These are phyloP conservation scores for Aurelia coerulea DNA, from an alignment of 30 jellyfish, hydroid and myxozoan genomes.

Conservation along the genomic window DNA sequence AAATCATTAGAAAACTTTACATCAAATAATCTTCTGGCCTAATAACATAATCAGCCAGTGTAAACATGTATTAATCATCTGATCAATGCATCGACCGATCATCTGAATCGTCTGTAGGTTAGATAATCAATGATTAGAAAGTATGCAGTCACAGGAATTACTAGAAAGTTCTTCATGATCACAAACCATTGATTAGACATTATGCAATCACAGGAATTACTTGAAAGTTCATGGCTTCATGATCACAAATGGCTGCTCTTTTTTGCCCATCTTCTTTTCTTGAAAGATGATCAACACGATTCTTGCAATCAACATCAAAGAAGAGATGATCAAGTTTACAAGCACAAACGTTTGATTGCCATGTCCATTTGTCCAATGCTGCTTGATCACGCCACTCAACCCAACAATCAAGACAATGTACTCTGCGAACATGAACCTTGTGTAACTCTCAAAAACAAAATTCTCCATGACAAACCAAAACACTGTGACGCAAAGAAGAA, in stretches of 20 bases:
- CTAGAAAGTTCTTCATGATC: too few species aligned
- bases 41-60: too few species aligned
- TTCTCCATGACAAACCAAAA: slow-evolving; percentile 72
- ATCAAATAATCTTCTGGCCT: too few species aligned
- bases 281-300: slow-evolving; percentile 9
- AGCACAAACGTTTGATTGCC: slow-evolving; percentile 62
- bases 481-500: slow-evolving; percentile 47
- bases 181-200: too few species aligned
- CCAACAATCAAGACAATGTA: slow-evolving; percentile 60
- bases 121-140: too few species aligned
- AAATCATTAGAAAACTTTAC: too few species aligned
- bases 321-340: slow-evolving; percentile 7
- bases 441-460: slow-evolving; percentile 26
- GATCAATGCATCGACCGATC: too few species aligned
- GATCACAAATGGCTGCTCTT: neutral
- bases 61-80: too few species aligned
- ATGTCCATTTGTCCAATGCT: slow-evolving; percentile 61
- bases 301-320: slow-evolving; percentile 29
- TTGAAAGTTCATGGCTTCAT: neutral
- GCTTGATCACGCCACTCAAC: slow-evolving; percentile 50
- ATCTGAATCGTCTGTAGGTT: too few species aligned
- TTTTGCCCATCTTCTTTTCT: slow-evolving; percentile 16
- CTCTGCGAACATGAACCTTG: slow-evolving; percentile 56
- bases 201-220: too few species aligned
- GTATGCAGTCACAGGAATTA: too few species aligned